Evolutionary conservation across 2,888 invertebrate species (phyloP).

Genomic region (Caenorhabditis parvicauda): DNA sequence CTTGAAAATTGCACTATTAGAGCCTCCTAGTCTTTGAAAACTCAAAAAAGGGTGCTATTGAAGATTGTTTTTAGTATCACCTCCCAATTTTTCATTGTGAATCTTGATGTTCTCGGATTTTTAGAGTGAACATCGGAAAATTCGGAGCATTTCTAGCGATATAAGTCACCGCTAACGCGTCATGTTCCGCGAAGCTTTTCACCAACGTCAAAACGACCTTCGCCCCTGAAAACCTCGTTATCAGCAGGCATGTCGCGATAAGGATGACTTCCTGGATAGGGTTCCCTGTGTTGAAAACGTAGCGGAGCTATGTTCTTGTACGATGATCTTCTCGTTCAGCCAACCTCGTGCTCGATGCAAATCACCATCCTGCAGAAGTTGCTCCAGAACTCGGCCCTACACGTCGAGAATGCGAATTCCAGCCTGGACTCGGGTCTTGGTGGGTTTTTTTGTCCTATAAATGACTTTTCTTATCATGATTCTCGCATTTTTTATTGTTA

Average conservation of each 20-base stretch:
- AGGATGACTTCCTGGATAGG: not conserved
- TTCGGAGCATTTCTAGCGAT: not conserved
- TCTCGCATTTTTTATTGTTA: too few species aligned
- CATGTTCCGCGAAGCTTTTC: not conserved
- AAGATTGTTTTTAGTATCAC: not conserved
- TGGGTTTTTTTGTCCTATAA: constrained; percentile 13
- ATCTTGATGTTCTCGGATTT: not conserved
- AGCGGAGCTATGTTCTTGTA: not conserved
- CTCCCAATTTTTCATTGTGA: not conserved
- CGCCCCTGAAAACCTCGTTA: constrained; percentile 7
- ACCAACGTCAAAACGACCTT: constrained; percentile 22
- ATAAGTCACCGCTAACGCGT: constrained; percentile 16
- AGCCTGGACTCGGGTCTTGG: constrained; percentile 32
- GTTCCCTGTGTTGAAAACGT: constrained; percentile 2
- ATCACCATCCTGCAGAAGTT: constrained; percentile 27
- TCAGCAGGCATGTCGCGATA: not conserved
- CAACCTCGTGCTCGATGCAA: constrained; percentile 27
- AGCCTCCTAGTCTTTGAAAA: not conserved
- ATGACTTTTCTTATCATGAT: too few species aligned
- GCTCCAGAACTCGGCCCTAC: constrained; percentile 14
- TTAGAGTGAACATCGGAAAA: not conserved
- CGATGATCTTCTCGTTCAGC: constrained; percentile 21
- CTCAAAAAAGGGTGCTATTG: not conserved
- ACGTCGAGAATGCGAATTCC: constrained; percentile 9
- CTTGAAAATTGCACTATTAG: not conserved